A percentile compares a stretch with the other conserved stretches of the same genome.
These are phyloP conservation scores for Zaprionus tsacasi DNA, from an alignment of 1,140 invertebrate genomes.

Conservation along the genomic window DNA sequence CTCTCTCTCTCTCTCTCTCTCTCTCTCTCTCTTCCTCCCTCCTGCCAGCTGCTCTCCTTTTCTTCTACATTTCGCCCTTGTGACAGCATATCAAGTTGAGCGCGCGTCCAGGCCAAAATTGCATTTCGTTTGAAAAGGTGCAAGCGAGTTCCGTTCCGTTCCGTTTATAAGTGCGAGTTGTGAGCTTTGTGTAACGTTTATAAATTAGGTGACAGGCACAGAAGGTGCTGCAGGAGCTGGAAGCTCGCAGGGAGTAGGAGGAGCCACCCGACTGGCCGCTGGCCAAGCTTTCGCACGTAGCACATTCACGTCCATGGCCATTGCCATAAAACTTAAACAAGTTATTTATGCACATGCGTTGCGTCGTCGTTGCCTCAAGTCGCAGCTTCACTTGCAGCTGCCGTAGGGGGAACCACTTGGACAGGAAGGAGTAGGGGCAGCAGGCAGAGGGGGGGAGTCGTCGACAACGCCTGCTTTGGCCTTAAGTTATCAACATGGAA, in stretches of 20 bases:
- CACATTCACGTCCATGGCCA: conserved; percentile 32
- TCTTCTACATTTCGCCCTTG: background rate
- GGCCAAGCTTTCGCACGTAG: background rate
- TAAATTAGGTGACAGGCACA: conserved; percentile 73
- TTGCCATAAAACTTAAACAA: conserved; percentile 79
- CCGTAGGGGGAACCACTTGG: conserved; percentile 16
- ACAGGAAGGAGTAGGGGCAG: background rate
- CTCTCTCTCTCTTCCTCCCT: too few species aligned
- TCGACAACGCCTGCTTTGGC: conserved; percentile 62
- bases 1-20: background rate
- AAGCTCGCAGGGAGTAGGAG: background rate
- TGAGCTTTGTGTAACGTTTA: conserved; percentile 53
- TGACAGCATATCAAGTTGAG: conserved; percentile 71
- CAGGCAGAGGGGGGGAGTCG: background rate
- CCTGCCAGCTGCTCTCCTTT: background rate
- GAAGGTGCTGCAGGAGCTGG: background rate
- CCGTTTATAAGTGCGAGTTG: conserved; percentile 49
- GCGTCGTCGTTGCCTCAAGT: conserved; percentile 64
- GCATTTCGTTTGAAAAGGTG: conserved; percentile 71
- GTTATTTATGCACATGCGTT: conserved; percentile 79
- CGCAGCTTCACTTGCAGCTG: conserved; percentile 73
- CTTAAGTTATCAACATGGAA: conserved; percentile 82
- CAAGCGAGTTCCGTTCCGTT: conserved; percentile 42
- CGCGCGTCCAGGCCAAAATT: conserved; percentile 57
- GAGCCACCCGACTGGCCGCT: conserved; percentile 16